Percentiles rank a stretch among this genome's conserved stretches.
Conservation (phyloP, 2,113 vertebrate species). For the Paedocypris sp. region DNA sequence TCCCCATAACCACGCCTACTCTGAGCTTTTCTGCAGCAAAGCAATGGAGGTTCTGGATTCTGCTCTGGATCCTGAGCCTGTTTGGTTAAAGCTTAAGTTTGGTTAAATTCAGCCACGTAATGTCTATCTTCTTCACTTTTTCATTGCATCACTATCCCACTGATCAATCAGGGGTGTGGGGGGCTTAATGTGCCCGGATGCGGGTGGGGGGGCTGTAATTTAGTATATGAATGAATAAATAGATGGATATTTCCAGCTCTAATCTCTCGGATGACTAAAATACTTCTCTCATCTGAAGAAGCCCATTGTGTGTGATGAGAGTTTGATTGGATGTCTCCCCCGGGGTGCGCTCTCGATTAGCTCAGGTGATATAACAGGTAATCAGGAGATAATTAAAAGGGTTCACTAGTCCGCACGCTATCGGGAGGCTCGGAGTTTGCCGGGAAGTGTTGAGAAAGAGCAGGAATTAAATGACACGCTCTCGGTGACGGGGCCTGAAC, state of each 20-base stretch:
- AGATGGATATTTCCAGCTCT: constrained; percentile 57
- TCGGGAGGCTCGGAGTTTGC: constrained; percentile 48
- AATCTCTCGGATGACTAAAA: constrained; percentile 65
- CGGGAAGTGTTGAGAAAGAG: constrained; percentile 20
- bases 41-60: too few relatives aligned
- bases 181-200: constrained; percentile 24
- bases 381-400: constrained; percentile 77
- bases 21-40: too few relatives aligned
- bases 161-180: constrained; percentile 38
- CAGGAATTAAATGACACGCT: constrained; percentile 22
- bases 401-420: constrained; percentile 51
- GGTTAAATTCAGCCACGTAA: too few relatives aligned
- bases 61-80: too few relatives aligned
- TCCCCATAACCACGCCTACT: too few relatives aligned
- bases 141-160: constrained; percentile 37
- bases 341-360: constrained; percentile 69
- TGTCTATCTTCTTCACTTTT: too few relatives aligned
- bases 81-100: too few relatives aligned
- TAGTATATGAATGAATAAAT: constrained; percentile 63
- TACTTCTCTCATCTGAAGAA: constrained; percentile 58
- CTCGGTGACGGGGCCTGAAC: constrained; percentile 16
- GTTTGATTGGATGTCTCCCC: constrained; percentile 68
- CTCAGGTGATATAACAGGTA: constrained; percentile 75
- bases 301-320: constrained; percentile 69
- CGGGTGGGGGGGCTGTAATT: constrained; percentile 41